Conservation (phyloP, 2,113 vertebrate species). For the Scatophagus argus region DNA sequence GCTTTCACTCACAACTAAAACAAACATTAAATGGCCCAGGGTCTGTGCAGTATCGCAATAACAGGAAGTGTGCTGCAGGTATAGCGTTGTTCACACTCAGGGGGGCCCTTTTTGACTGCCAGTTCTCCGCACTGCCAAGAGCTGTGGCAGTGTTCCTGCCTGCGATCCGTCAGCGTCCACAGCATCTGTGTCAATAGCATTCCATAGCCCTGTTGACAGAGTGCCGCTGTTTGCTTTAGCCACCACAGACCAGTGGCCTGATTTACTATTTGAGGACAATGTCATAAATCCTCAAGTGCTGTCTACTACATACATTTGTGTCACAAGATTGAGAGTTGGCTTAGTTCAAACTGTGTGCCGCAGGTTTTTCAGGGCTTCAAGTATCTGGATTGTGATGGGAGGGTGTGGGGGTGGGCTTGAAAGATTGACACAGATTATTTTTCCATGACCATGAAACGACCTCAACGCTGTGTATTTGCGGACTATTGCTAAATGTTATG, state of each 20-base stretch:
- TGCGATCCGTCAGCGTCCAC: constrained; percentile 76
- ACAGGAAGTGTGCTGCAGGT: constrained; percentile 76
- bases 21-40: constrained; percentile 32
- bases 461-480: constrained; percentile 57
- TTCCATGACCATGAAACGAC: constrained; percentile 69
- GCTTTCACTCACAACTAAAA: constrained; percentile 33
- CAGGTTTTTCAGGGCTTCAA: constrained; percentile 51
- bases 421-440: constrained; percentile 64
- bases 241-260: constrained; percentile 72
- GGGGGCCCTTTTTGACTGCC: constrained; percentile 54
- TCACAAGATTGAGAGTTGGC: constrained; percentile 69
- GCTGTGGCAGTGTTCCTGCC: constrained; percentile 68
- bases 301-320: constrained; percentile 64
- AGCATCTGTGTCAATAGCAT: constrained; percentile 87
- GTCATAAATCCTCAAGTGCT: constrained; percentile 76
- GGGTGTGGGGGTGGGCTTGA: constrained; percentile 16
- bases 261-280: constrained; percentile 81
- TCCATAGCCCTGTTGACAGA: constrained; percentile 81
- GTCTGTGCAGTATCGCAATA: constrained; percentile 57
- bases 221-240: constrained; percentile 79
- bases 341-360: constrained; percentile 66
- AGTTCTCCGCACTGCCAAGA: constrained; percentile 57
- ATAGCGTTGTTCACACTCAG: constrained; percentile 47
- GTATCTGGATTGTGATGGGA: constrained; percentile 52
- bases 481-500: constrained; percentile 74